Conservation (phyloP, 2,797 vertebrate genomes). For the Pipistrellus pipistrellus region DNA sequence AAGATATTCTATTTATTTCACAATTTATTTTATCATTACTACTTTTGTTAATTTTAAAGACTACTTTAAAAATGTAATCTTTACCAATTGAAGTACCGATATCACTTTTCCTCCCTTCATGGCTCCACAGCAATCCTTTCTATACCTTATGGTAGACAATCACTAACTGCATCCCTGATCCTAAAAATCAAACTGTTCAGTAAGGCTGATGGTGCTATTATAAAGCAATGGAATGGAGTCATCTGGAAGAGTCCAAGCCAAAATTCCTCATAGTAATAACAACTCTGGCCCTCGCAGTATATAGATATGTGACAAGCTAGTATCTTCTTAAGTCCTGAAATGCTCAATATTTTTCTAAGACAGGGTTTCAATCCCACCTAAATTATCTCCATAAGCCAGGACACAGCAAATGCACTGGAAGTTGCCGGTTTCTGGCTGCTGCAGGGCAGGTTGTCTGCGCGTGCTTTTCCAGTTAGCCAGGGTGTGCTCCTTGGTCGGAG, state of each 20-base stretch:
- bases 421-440: background rate
- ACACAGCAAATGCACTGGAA: background rate
- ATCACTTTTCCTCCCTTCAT: background rate
- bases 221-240: background rate
- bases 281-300: background rate
- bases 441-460: background rate
- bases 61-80: background rate
- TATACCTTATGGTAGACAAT: background rate
- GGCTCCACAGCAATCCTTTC: background rate
- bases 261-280: background rate
- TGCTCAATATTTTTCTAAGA: background rate
- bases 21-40: background rate
- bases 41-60: background rate
- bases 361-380: background rate
- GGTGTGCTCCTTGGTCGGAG: background rate
- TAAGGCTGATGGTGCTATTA: background rate
- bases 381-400: background rate
- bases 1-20: slow-evolving; percentile 36
- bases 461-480: background rate
- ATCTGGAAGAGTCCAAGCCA: background rate
- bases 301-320: background rate
- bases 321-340: background rate
- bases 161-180: background rate
- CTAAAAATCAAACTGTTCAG: background rate
- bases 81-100: background rate